A percentile compares a stretch with the other conserved stretches of the same genome.
Evolutionary conservation across 2,797 vertebrate species (phyloP).

Genomic region (Tenualosa ilisha): DNA sequence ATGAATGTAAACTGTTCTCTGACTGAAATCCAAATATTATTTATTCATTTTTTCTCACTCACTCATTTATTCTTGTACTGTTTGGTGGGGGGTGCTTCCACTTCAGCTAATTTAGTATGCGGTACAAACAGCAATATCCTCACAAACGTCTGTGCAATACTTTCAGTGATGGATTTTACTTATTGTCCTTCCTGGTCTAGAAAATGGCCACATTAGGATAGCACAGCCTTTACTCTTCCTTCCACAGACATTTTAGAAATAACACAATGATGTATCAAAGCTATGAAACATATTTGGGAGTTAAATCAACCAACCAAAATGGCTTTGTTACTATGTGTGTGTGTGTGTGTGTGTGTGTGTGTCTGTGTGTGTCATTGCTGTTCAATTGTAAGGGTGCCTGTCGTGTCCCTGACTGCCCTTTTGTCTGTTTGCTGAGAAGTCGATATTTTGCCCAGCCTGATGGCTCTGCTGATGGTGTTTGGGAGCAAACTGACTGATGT

Average conservation of each 20-base stretch:
- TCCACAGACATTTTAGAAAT: neutral
- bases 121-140: no score
- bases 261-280: neutral
- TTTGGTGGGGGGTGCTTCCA: no score
- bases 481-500: slow-evolving; percentile 30
- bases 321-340: neutral
- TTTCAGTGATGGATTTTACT: no score
- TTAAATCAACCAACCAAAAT: neutral
- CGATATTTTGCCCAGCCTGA: slow-evolving; percentile 30
- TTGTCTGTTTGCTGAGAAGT: slow-evolving; percentile 27
- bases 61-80: no score
- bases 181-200: no score
- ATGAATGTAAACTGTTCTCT: neutral
- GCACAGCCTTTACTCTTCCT: neutral
- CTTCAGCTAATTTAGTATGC: no score
- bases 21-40: neutral
- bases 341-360: slow-evolving; percentile 13
- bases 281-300: neutral
- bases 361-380: neutral
- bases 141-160: no score
- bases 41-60: no score
- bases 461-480: slow-evolving; percentile 30
- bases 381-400: neutral
- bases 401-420: slow-evolving; percentile 24
- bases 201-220: neutral